phyloP scores from a whole-genome alignment of 1,140 invertebrate species.

The Zaprionus lachaisei region DNA sequence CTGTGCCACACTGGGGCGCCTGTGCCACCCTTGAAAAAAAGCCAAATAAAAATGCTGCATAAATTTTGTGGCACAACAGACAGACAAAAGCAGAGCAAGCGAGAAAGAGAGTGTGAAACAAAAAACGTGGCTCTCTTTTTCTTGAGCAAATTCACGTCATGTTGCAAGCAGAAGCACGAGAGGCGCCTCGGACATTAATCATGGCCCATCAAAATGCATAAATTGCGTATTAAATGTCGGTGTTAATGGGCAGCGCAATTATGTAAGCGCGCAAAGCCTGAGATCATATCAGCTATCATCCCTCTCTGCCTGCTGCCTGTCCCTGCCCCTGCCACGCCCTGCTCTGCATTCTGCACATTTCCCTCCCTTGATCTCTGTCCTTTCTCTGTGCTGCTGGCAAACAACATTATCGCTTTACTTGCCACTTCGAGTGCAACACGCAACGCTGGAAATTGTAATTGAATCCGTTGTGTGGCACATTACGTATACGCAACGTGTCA shows the following conservation, averaged over 20 bases:
- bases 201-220: slow-evolving; percentile 72
- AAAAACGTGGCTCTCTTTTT: slow-evolving; percentile 21
- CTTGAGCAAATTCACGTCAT: slow-evolving; percentile 72
- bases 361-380: no score
- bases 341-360: no score
- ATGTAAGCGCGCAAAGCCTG: slow-evolving; percentile 25
- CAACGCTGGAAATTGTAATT: slow-evolving; percentile 62
- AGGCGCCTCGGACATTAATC: slow-evolving; percentile 65
- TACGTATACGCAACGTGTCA: slow-evolving; percentile 69
- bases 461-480: slow-evolving; percentile 60
- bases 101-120: background rate
- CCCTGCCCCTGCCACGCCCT: background rate
- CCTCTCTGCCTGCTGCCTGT: background rate
- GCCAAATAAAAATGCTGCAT: slow-evolving; percentile 19
- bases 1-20: slow-evolving; percentile 18
- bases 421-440: slow-evolving; percentile 24
- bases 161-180: slow-evolving; percentile 58
- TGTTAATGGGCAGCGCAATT: slow-evolving; percentile 63
- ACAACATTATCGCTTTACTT: slow-evolving; percentile 35
- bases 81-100: background rate
- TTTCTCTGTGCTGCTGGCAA: background rate
- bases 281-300: slow-evolving; percentile 28
- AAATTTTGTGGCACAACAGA: slow-evolving; percentile 27
- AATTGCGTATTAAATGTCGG: slow-evolving; percentile 61
- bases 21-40: background rate